Evolutionary conservation across 2,888 invertebrate species (phyloP).

Genomic region (Megaustenia siamemsis): DNA sequence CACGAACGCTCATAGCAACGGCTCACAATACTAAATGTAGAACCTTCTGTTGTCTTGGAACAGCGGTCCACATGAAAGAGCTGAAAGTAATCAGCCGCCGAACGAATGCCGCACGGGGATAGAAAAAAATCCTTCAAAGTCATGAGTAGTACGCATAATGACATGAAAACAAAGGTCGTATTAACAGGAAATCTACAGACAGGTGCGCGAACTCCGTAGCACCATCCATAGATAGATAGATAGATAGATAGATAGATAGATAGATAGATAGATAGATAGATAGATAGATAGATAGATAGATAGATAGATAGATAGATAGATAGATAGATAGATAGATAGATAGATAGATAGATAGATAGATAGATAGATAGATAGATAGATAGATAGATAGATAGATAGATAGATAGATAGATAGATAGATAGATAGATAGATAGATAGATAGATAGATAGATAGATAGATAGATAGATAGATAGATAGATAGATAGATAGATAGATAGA

Average conservation of each 20-base stretch:
- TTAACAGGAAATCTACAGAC: too few species aligned
- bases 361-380: conserved; percentile 10
- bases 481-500: conserved; percentile 5
- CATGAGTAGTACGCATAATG: too few species aligned
- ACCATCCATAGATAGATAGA: neutral
- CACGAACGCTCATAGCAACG: too few species aligned
- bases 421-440: conserved; percentile 12
- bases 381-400: conserved; percentile 23
- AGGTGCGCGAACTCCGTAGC: too few species aligned
- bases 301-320: conserved; percentile 15
- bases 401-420: conserved; percentile 35
- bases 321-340: neutral
- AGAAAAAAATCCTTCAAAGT: too few species aligned
- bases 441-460: conserved; percentile 11
- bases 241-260: conserved; percentile 32
- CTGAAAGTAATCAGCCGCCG: too few species aligned
- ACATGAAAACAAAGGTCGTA: too few species aligned
- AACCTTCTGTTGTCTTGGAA: too few species aligned
- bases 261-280: conserved; percentile 27
- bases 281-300: conserved; percentile 14
- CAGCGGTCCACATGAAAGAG: too few species aligned
- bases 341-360: conserved; percentile 8
- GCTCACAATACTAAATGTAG: too few species aligned
- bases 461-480: conserved; percentile 10
- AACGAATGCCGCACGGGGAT: too few species aligned